Evolutionary conservation across 2,113 vertebrate genomes (phyloP), one percentile per base, ranked within the genome.

Genomic region (Anser brachyrhynchus): DNA sequence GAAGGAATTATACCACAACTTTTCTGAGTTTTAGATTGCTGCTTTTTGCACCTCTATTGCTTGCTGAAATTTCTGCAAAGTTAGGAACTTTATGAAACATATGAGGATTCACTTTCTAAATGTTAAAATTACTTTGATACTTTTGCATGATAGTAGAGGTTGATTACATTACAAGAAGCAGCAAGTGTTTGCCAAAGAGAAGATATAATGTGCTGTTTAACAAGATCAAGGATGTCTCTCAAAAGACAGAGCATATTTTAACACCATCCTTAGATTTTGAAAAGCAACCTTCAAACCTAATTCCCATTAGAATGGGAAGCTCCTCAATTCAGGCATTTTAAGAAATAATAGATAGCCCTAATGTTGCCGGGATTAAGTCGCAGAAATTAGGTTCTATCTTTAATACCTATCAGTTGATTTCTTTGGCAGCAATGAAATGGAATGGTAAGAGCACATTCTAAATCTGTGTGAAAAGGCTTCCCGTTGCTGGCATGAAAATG

Each of bases 301-400:
- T 54, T 80, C 19, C 71, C 57, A 35, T 58, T 58, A 71, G 41
- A 23, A 66, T 73, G 23, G 46, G 65, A 86, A 74, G 15, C 21
- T 89, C 59, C 69, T 78, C 89, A 90, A 57, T 67, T 92, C 11
- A 69, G 29, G 62, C 51, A 79, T 82, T 89, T 94, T 44, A 44
- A 64, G 67, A 79, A 91, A 84, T 35, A 81, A 82, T 61, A 58
- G 37, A 35, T 28, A 86, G 70, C 11, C 77, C 21, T 61, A 23
- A 18, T 71, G 59, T 91, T 94, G 22, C 73, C 55, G 80, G 28
- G 37, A 84, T 81, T 78, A 44, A 78, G 43, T 64, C 88, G 67
- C 31, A 67, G 74, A 95, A 83, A 51, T 62, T 41, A 71, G 18
- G 20, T 88, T 95, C 92, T 92, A 37, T 65, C 43, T 86, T 91